Conservation (phyloP, 2,113 vertebrate genomes). For the Spizaetus ornatus region DNA sequence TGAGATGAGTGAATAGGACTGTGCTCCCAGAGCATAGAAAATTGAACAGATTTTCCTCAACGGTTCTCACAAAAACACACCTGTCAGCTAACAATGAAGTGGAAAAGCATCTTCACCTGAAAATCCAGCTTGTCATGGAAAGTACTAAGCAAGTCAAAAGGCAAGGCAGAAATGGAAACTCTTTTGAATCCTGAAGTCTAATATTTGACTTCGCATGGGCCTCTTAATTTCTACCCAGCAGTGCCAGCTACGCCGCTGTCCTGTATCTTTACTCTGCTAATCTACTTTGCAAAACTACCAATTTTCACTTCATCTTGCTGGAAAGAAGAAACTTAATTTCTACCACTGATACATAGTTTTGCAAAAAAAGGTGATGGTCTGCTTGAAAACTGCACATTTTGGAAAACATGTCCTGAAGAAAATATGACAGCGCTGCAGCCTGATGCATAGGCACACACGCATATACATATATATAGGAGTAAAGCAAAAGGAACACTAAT, state of each 20-base stretch:
- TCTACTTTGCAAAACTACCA: neutral
- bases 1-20: neutral
- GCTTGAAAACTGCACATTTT: neutral
- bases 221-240: neutral
- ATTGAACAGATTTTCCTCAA: neutral
- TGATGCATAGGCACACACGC: neutral
- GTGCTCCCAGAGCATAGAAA: neutral
- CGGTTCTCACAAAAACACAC: neutral
- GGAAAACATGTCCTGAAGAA: neutral
- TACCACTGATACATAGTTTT: neutral
- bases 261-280: neutral
- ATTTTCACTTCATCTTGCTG: neutral
- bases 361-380: neutral
- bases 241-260: neutral
- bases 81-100: neutral
- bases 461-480: neutral
- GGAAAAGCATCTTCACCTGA: neutral
- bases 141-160: neutral
- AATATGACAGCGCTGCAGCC: neutral
- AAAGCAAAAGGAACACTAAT: neutral
- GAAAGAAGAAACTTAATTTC: neutral
- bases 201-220: neutral
- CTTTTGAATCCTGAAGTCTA: neutral
- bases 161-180: neutral
- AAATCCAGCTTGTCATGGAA: neutral